Base-by-base conservation (phyloP, 2,797 vertebrate genomes). In the Passerculus sandwichensis region DNA sequence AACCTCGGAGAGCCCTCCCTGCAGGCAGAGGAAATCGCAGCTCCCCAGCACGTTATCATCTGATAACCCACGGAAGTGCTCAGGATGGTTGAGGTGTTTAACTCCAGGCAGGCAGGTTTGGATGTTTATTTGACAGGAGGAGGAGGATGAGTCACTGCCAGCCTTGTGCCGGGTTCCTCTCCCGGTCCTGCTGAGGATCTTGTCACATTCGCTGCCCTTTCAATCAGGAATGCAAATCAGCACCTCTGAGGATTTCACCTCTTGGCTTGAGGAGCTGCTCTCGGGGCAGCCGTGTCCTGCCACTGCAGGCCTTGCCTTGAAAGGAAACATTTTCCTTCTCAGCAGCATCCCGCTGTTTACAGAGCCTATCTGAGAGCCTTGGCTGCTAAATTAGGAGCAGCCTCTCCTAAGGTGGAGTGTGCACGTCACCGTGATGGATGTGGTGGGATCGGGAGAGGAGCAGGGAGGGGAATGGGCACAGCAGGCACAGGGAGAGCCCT, bases 131-230 rank as follows among this genome's bases (percentile, higher is more conserved):
- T 89, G 89, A n/a, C 78, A 14, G 75, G 66, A 89, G 79, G 66
- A 89, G 79, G 14, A 67, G 86, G 70, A 48, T 96, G 94, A 96
- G 62, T 96, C 97, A 93, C 60, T 36, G 88, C 71, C 50, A 73
- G 92, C 67, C 77, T 93, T 34, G 20, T 36, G 53, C 83, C 4
- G 11, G 54, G 54, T 45, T 80, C n/a, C 42, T 85, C 53, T 81
- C 44, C 67, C 75, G 29, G 27, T 92, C 89, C 82, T 47, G 29
- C 36, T 65, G 51, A 70, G 67, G 85, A 94, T 81, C 81, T n/a
- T 56, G 20, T 71, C 72, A 6, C 13, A 1, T 86, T 64, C 67
- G 27, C 9, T 21, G 34, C 27, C 20, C 83, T 92, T 66, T 76
- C 80, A 53, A 27, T 94, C 36, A 45, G 85, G 75, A 45, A 32